phyloP scores from a whole-genome alignment of 2,113 vertebrate species.

The Campylomormyrus numenius region DNA sequence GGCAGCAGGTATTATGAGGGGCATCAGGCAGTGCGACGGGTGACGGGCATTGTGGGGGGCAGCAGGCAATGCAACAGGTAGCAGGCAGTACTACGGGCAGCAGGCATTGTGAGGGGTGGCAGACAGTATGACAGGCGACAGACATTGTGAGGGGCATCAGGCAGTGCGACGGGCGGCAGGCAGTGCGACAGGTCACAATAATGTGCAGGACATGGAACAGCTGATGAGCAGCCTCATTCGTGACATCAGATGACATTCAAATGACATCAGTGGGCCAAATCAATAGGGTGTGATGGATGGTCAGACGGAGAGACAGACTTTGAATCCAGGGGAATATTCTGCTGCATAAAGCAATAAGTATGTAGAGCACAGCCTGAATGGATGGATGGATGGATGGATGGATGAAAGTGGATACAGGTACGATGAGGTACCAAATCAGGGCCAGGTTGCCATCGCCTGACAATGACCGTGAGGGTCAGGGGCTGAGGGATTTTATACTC shows the following conservation, averaged over 20 bases:
- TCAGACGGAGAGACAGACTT: background rate
- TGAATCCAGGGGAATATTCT: background rate
- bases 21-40: too few species aligned
- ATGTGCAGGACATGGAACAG: background rate
- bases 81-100: too few species aligned
- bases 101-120: background rate
- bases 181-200: background rate
- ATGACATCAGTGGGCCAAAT: background rate
- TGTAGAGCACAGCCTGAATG: background rate
- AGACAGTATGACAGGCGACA: too few species aligned
- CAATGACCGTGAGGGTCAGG: background rate
- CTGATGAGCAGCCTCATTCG: background rate
- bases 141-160: too few species aligned
- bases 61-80: background rate
- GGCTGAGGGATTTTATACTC: background rate
- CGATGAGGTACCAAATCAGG: background rate
- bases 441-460: background rate
- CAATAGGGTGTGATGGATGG: background rate
- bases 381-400: background rate
- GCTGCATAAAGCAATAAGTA: background rate
- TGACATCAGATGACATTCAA: background rate
- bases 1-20: too few species aligned
- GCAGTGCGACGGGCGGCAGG: too few species aligned
- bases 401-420: background rate
- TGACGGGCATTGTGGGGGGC: too few species aligned